phyloP scores from a whole-genome alignment of 1,140 invertebrate species.

The Drosophila arawakana region DNA sequence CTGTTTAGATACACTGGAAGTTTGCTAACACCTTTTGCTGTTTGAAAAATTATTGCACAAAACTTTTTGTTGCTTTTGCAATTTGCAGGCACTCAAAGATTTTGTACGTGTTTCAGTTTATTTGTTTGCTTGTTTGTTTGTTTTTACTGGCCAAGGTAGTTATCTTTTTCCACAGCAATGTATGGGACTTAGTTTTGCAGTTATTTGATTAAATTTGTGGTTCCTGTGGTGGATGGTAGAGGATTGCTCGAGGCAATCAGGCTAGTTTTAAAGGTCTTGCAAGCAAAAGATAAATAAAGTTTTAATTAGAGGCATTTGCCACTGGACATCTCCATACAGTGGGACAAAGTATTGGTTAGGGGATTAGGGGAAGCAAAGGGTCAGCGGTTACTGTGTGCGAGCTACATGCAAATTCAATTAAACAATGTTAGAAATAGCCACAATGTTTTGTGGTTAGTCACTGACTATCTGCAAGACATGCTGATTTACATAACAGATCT shows the following conservation, averaged over 20 bases:
- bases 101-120: constrained; percentile 38
- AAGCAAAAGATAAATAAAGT: constrained; percentile 57
- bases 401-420: constrained; percentile 56
- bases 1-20: constrained; percentile 33
- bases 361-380: neutral
- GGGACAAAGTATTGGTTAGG: neutral
- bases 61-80: constrained; percentile 61
- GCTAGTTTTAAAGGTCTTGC: constrained; percentile 11
- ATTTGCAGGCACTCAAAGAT: constrained; percentile 53
- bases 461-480: constrained; percentile 6
- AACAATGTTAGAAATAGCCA: constrained; percentile 8
- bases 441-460: constrained; percentile 21
- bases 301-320: constrained; percentile 67
- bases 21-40: constrained; percentile 29
- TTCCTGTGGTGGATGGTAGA: constrained; percentile 15
- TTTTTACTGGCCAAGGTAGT: constrained; percentile 17
- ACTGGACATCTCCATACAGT: constrained; percentile 3
- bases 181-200: constrained; percentile 34
- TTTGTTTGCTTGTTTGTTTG: constrained; percentile 21
- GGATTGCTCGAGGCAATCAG: constrained; percentile 27
- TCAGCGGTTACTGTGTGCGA: constrained; percentile 41
- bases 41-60: constrained; percentile 65
- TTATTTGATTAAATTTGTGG: constrained; percentile 74
- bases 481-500: constrained; percentile 14
- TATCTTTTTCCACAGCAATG: constrained; percentile 4